Percentiles rank a stretch among this genome's conserved stretches.
These are phyloP conservation scores for Ancistrus triradiatus DNA, from an alignment of 2,113 vertebrate species.

Conservation along the genomic window DNA sequence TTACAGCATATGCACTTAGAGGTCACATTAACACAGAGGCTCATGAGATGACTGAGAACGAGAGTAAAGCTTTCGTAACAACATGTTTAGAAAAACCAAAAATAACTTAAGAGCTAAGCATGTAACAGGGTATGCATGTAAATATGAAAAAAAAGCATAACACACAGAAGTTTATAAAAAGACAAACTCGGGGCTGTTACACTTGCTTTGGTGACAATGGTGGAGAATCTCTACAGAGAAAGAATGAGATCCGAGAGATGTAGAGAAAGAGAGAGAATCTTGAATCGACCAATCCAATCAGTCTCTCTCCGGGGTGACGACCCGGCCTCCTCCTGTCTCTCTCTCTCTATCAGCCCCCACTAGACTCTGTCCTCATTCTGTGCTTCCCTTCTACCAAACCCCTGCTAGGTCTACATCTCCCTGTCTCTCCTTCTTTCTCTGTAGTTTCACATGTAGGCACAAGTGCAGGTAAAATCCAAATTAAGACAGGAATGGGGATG, in stretches of 20 bases:
- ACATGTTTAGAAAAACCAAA: conserved; percentile 2
- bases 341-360: conserved; percentile 36
- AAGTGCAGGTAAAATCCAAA: conserved; percentile 63
- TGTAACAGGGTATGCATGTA: conserved; percentile 32
- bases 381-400: conserved; percentile 19
- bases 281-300: conserved; percentile 50
- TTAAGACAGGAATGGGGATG: conserved; percentile 59
- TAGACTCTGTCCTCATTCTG: conserved; percentile 18
- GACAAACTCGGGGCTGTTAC: conserved; percentile 51
- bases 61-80: conserved; percentile 12
- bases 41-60: conserved; percentile 18
- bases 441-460: conserved; percentile 71
- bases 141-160: conserved; percentile 23
- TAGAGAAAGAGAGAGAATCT: conserved; percentile 75
- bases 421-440: conserved; percentile 76
- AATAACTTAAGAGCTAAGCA: conserved; percentile 18
- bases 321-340: conserved; percentile 57
- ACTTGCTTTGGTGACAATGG: conserved; percentile 48
- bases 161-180: conserved; percentile 56
- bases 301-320: conserved; percentile 60
- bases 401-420: conserved; percentile 52
- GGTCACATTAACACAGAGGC: conserved; percentile 13
- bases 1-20: conserved; percentile 13
- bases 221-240: conserved; percentile 69
- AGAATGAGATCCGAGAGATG: conserved; percentile 69